These are phyloP conservation scores for Bugulina stolonifera DNA, from an alignment of 2,888 invertebrate species.

Conservation along the genomic window DNA sequence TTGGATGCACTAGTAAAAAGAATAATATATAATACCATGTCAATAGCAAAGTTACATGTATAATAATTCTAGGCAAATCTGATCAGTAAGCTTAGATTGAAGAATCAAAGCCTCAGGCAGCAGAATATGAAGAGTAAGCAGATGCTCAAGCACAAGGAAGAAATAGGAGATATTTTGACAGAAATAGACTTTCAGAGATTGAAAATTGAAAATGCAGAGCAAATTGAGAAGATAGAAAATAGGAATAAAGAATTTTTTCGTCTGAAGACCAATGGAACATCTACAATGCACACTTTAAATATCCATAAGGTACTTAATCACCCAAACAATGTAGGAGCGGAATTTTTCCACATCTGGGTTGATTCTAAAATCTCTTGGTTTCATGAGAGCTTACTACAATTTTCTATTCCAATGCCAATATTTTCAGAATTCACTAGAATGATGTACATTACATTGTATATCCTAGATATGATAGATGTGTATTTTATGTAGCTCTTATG, in stretches of 20 bases:
- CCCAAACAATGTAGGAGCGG: too few species aligned
- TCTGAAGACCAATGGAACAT: constrained; percentile 9
- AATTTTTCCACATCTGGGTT: too few species aligned
- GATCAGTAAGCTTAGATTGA: constrained; percentile 2
- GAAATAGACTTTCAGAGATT: constrained; percentile 19
- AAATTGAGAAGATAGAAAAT: neutral
- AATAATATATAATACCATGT: too few species aligned
- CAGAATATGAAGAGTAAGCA: neutral
- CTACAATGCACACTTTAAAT: neutral
- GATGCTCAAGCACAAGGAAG: constrained; percentile 8
- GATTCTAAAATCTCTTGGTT: too few species aligned
- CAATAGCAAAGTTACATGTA: too few species aligned
- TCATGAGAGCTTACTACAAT: too few species aligned
- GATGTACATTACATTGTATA: too few species aligned
- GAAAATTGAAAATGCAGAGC: constrained; percentile 20
- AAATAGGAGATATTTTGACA: constrained; percentile 21
- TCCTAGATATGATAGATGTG: too few species aligned
- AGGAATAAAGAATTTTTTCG: constrained; percentile 20
- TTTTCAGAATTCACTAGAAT: too few species aligned
- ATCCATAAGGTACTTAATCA: constrained; percentile 5
- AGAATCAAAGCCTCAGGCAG: neutral
- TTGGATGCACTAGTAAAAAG: too few species aligned
- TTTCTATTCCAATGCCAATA: too few species aligned
- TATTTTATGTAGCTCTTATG: too few species aligned
- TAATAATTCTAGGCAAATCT: neutral